These are phyloP conservation scores for Homarus gammarus DNA, from an alignment of 2,888 invertebrate species.

Conservation along the genomic window DNA sequence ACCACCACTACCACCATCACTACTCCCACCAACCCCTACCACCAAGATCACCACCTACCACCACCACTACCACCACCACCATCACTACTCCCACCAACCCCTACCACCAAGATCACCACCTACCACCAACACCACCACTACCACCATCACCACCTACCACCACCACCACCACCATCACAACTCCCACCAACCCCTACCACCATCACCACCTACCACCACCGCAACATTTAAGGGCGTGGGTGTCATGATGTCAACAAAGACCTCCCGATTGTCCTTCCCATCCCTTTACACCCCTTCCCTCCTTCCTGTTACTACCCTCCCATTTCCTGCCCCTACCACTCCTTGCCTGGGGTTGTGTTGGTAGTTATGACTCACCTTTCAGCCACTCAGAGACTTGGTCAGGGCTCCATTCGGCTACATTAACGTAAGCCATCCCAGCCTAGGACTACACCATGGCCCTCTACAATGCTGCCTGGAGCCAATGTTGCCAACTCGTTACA, in stretches of 20 bases:
- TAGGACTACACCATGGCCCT: constrained; percentile 51
- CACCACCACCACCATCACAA: no score
- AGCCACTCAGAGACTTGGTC: constrained; percentile 95
- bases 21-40: not conserved
- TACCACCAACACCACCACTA: no score
- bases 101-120: no score
- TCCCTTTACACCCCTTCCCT: not conserved
- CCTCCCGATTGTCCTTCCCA: not conserved
- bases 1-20: not conserved
- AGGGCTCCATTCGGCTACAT: constrained; percentile 93
- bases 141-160: no score
- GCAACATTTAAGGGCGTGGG: constrained; percentile 18
- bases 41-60: not conserved
- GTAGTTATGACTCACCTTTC: constrained; percentile 83
- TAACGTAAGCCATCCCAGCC: constrained; percentile 87
- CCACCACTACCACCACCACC: not conserved
- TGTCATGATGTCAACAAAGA: constrained; percentile 30
- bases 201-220: not conserved
- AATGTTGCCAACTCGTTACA: not conserved
- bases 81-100: not conserved
- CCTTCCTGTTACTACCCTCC: not conserved
- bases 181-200: no score
- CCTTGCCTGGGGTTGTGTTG: not conserved
- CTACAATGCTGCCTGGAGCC: not conserved
- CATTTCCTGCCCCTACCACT: not conserved